These are phyloP conservation scores for Aptenodytes patagonicus DNA, from an alignment of 2,113 vertebrate genomes.

Conservation along the genomic window DNA sequence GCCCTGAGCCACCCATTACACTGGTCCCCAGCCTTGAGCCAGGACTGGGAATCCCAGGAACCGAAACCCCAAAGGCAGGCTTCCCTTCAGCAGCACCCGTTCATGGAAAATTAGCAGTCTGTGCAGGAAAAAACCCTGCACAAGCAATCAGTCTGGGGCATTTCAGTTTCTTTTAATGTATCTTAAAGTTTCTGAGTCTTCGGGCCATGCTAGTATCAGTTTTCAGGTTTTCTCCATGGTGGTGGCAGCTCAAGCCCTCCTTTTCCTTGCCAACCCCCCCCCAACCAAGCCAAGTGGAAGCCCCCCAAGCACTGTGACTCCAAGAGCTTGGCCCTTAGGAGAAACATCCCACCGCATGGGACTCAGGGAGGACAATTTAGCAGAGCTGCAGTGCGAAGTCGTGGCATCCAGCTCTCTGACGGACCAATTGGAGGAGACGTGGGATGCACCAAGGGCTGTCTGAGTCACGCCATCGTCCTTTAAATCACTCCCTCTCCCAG, in stretches of 20 bases:
- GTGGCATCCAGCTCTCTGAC: neutral
- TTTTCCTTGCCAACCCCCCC: neutral
- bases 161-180: neutral
- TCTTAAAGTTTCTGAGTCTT: neutral
- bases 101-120: neutral
- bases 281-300: neutral
- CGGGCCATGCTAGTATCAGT: neutral
- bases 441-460: neutral
- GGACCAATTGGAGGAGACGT: neutral
- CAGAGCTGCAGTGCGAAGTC: neutral
- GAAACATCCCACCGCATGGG: neutral
- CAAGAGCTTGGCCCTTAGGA: neutral
- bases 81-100: neutral
- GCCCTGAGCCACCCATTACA: neutral
- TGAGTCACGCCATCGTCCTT: fast-evolving
- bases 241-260: neutral
- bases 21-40: neutral
- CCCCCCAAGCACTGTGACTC: neutral
- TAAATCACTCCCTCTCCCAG: neutral
- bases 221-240: neutral
- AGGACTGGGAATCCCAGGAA: neutral
- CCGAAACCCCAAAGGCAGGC: neutral
- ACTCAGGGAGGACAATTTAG: neutral
- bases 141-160: neutral
- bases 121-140: neutral